Base-by-base conservation (phyloP, 2,888 invertebrate species). In the Lasius fuliginosus region DNA sequence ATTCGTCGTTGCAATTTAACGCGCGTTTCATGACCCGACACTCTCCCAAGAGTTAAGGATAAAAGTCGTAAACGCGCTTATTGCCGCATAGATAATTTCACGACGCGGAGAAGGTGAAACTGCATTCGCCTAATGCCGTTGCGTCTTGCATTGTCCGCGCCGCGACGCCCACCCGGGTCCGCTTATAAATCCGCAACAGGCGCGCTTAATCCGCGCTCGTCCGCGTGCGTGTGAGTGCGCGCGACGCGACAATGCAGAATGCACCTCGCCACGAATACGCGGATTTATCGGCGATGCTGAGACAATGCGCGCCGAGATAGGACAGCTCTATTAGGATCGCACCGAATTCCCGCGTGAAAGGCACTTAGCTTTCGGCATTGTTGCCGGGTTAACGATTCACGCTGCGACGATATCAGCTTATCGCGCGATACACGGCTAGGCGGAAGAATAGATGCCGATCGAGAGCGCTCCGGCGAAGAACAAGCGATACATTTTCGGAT, bases 1-100 rank as follows among this genome's bases (percentile, higher is more conserved):
- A 23, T 27, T 42, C 18, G 40, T 40, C 15, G 36, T 62, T 75
- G 76, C 46, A 30, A 53, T 36, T 81, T 46, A 58, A 46, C 12
- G 58, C 42, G 33, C 46, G 27, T 81, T 74, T 81, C 62, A 46
- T 3, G 74, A 49, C 74, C 18, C 46, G 76, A 67, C 27, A 18
- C 68, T 42, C 33, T 33, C 42, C 12, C 12, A 23, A 27, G 79
- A 79, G 79, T 58, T 36, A 46, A 42, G 76, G 76, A 82, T 74
- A 69, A 76, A 65, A 76, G 76, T 71, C 64, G 58, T 79, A 84
- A 88, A 88, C 49, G 49, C 83, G 86, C 86, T 88, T 88, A 90
- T 90, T 91, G 91, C 88, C 87, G 89, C 90, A 90, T 89, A 88
- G 89, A 89, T 91, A 92, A 92, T 92, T 92, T 92, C 89, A 86